These are phyloP conservation scores for Meta bourneti DNA, from an alignment of 2,888 invertebrate species.

Conservation along the genomic window DNA sequence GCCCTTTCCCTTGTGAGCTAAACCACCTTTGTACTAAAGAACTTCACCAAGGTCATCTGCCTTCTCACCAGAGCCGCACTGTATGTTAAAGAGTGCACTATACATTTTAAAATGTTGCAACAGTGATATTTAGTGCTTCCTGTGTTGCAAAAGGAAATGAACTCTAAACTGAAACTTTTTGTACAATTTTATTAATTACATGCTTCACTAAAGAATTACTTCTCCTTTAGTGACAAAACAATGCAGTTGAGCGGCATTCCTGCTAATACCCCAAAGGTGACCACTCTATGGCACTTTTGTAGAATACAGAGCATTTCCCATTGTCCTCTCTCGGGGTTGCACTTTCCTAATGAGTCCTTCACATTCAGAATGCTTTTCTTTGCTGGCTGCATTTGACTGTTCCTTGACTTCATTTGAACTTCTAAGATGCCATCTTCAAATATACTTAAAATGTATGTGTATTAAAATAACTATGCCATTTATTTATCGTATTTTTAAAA, in stretches of 20 bases:
- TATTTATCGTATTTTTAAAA: no score
- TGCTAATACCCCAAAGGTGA: constrained; percentile 39
- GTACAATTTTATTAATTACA: constrained; percentile 68
- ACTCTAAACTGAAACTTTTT: constrained; percentile 48
- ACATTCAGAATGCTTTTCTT: background rate
- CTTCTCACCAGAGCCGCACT: no score
- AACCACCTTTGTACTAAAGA: no score
- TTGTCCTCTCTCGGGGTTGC: constrained; percentile 25
- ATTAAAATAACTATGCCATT: no score
- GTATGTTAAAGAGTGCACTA: no score
- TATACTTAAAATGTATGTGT: no score
- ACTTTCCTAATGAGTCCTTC: background rate
- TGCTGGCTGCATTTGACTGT: background rate
- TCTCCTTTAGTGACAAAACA: constrained; percentile 31
- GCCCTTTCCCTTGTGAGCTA: no score
- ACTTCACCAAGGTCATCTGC: no score
- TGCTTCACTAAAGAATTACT: constrained; percentile 43
- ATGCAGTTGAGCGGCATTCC: constrained; percentile 46
- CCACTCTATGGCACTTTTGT: constrained; percentile 67
- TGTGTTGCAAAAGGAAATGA: background rate
- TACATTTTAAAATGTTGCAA: no score
- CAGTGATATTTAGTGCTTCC: no score
- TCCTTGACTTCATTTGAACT: constrained; percentile 6
- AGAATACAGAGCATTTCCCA: constrained; percentile 2
- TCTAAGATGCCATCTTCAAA: no score